Percentiles rank a stretch among this genome's conserved stretches.
Conservation (phyloP, 2,113 vertebrate genomes). For the Pipra filicauda region DNA sequence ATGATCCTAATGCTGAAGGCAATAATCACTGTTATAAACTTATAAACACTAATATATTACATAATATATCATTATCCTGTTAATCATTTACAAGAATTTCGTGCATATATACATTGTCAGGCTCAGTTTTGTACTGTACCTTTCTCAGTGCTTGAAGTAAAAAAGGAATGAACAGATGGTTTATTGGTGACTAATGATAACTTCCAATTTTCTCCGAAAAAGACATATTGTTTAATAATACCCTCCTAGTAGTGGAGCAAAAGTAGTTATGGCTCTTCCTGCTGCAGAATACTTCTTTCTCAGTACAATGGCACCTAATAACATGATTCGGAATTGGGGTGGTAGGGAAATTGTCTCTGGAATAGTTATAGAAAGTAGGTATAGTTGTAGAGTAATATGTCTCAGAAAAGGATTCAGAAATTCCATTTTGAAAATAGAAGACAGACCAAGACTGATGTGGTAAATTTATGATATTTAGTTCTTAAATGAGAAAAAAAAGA, state of each 20-base stretch:
- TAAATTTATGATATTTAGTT: background rate
- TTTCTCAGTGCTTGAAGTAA: background rate
- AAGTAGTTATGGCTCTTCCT: background rate
- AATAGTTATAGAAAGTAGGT: background rate
- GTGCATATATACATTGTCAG: accelerated
- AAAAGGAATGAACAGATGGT: background rate
- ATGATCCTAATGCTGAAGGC: background rate
- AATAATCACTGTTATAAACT: background rate
- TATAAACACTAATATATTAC: background rate
- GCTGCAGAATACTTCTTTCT: background rate
- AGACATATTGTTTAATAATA: background rate
- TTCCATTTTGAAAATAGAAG: background rate
- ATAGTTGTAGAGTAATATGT: background rate
- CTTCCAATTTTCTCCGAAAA: background rate
- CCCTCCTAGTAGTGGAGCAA: background rate
- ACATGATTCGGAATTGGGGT: background rate
- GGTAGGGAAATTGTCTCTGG: background rate
- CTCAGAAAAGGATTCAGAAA: background rate
- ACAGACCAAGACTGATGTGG: background rate
- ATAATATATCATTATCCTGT: background rate
- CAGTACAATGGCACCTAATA: background rate
- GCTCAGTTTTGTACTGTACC: background rate
- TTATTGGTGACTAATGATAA: background rate
- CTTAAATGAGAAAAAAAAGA: background rate
- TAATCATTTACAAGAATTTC: background rate